Evolutionary conservation across 2,888 invertebrate genomes (phyloP), one percentile per base, ranked within the genome.

Genomic region (Tanypteryx hageni): DNA sequence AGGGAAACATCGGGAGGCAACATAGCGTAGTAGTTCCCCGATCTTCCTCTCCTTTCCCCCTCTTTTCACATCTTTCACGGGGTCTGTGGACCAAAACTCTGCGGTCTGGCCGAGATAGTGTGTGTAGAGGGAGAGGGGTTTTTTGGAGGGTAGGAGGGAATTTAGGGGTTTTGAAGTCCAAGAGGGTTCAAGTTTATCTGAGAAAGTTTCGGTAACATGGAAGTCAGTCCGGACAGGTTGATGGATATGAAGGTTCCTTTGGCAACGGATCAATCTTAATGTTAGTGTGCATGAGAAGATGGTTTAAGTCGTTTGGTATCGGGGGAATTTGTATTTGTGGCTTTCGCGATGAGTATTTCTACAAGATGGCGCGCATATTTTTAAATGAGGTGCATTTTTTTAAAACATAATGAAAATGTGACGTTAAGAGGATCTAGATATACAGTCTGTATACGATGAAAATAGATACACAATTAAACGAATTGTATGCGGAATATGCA

Each of bases 131-230:
- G 82, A 64, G 64, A 64, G 10, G 86, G 16, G 89, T 0, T n/a
- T n/a, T n/a, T n/a, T 31, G 58, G 16, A 2, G 27, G 18, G 61
- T 11, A 89, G 22, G n/a, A 59, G 64, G n/a, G 44, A 89, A 89
- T 89, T 89, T 89, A 89, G 89, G 89, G 89, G 27, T 89, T 64
- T 83, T 64, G n/a, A 16, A 89, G 89, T 89, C 64, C 89, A 44
- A 64, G 64, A 89, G 64, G 89, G 89, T 64, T 89, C 61, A 89
- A 89, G 89, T 89, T 89, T 89, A 31, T 31, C 89, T 64, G 44
- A 3, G 89, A n/a, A 89, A 89, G 89, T 89, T 86, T 89, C 64
- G 10, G 89, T 56, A 1, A 64, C 89, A 44, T 44, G 68, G 18
- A 44, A 61, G n/a, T 10, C n/a, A 18, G 64, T 76, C 8, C 27